Evolutionary conservation across 2,113 vertebrate genomes (phyloP).

Genomic region (Acanthisitta chloris): DNA sequence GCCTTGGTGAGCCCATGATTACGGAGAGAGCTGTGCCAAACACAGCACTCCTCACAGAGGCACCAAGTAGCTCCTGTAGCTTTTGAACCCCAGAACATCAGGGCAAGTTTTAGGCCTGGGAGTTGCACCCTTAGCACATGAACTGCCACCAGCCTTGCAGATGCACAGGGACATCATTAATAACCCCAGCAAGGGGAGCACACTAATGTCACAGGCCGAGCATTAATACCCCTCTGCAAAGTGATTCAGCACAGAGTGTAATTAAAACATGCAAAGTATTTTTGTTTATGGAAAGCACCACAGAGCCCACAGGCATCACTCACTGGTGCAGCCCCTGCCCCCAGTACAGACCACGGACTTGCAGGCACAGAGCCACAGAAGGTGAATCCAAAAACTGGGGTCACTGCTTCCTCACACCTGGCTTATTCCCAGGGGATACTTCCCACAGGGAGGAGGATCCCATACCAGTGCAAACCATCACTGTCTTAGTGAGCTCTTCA

Average conservation of each 20-base stretch:
- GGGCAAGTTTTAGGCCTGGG: background rate
- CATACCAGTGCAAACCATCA: background rate
- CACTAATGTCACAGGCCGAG: background rate
- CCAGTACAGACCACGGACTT: rapidly evolving
- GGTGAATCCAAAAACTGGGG: rapidly evolving
- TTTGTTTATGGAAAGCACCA: background rate
- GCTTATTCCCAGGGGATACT: background rate
- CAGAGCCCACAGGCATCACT: background rate
- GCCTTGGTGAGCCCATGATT: background rate
- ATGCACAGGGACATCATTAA: background rate
- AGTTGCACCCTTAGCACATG: background rate
- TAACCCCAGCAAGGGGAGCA: background rate
- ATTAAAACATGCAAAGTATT: background rate
- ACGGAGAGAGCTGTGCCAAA: background rate
- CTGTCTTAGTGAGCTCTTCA: background rate
- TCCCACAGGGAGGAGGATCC: background rate
- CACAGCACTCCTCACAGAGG: background rate
- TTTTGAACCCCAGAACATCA: background rate
- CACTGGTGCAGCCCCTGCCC: background rate
- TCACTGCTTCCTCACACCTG: background rate
- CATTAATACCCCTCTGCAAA: background rate
- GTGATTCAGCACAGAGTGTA: background rate
- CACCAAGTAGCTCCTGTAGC: background rate
- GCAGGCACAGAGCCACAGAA: background rate
- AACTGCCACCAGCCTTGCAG: background rate